These are phyloP conservation scores for Enchytraeus crypticus DNA, from an alignment of 2,888 invertebrate species.

Conservation along the genomic window DNA sequence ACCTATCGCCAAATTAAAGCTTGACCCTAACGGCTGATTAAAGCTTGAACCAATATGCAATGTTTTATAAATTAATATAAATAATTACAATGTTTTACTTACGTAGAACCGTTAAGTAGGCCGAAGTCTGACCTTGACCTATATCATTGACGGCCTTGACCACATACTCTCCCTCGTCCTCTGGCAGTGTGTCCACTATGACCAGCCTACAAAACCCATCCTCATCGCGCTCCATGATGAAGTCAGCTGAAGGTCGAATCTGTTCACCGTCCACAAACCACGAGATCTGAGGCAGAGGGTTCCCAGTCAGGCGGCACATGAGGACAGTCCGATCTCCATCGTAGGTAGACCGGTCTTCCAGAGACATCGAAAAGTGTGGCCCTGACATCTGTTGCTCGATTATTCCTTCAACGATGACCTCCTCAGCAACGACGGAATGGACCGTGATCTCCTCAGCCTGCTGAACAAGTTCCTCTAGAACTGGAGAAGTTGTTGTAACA, in stretches of 20 bases:
- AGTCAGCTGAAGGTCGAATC: constrained; percentile 44
- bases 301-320: constrained; percentile 39
- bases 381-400: constrained; percentile 5
- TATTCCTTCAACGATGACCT: neutral
- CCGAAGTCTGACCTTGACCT: constrained; percentile 40
- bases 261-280: constrained; percentile 57
- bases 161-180: constrained; percentile 47
- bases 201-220: constrained; percentile 65
- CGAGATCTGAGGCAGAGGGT: constrained; percentile 40
- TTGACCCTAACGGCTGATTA: too few species aligned
- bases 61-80: too few species aligned
- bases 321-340: constrained; percentile 38
- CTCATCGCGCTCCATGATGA: constrained; percentile 48
- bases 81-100: neutral
- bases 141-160: constrained; percentile 42
- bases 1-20: too few species aligned
- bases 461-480: too few species aligned
- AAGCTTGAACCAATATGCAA: too few species aligned
- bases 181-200: constrained; percentile 37
- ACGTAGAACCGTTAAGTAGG: constrained; percentile 39
- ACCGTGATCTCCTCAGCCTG: neutral
- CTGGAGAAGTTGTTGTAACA: too few species aligned
- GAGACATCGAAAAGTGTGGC: constrained; percentile 25
- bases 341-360: constrained; percentile 31
- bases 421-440: neutral